Conservation (phyloP, 2,888 invertebrate genomes). For the Tridacna crocea region DNA sequence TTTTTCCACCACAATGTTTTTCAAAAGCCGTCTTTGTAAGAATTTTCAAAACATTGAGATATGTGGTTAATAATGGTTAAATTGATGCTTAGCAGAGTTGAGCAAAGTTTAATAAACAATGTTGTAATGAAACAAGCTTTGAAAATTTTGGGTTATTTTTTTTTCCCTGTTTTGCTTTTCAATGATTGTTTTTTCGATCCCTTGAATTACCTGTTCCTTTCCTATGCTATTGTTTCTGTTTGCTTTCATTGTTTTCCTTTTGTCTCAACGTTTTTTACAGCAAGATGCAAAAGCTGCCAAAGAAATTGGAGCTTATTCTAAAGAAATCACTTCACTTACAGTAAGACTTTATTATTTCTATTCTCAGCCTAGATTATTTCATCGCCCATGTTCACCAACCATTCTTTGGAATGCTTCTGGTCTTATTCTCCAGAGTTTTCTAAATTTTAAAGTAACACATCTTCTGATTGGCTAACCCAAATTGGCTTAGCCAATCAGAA, state of each 20-base stretch:
- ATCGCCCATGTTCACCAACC: not conserved
- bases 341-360: constrained; percentile 69
- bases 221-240: constrained; percentile 12
- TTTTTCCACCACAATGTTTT: no score
- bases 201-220: not conserved
- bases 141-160: not conserved
- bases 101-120: no score
- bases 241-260: constrained; percentile 29
- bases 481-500: no score
- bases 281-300: constrained; percentile 78
- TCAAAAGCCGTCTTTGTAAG: no score
- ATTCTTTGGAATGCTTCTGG: not conserved
- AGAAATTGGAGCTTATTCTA: constrained; percentile 82
- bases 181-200: not conserved
- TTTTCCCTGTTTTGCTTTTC: not conserved
- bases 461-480: no score
- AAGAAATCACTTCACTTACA: constrained; percentile 81
- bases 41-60: no score
- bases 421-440: no score
- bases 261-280: constrained; percentile 59
- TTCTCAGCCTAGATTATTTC: no score
- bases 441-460: no score
- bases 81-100: no score
- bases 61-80: no score
- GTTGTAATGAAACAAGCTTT: no score